Conservation (phyloP, 2,113 vertebrate species). For the Cichladusa arquata region DNA sequence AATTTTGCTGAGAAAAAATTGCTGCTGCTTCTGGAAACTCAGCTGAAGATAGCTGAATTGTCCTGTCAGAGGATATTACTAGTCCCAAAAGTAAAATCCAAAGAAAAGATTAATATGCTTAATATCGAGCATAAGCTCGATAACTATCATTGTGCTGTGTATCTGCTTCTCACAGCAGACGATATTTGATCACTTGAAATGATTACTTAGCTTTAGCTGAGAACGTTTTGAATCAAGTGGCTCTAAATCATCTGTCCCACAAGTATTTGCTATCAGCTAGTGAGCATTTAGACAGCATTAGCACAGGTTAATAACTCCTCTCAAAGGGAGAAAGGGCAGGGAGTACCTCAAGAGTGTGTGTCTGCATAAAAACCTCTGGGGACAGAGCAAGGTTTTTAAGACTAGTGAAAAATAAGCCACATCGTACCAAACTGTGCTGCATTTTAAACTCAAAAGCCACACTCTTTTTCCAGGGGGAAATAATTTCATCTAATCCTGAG, state of each 20-base stretch:
- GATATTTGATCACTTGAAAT: slow-evolving; percentile 33
- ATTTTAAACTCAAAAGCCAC: not conserved
- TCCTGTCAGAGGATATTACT: not conserved
- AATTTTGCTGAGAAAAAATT: not conserved
- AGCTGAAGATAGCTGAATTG: not conserved
- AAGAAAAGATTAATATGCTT: slow-evolving; percentile 40
- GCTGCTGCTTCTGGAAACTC: not conserved
- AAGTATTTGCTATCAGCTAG: not conserved
- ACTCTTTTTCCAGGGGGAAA: not conserved
- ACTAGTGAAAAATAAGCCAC: not conserved
- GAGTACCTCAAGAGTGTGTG: not conserved
- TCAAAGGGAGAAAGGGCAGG: not conserved
- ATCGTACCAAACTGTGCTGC: not conserved
- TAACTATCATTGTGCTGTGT: not conserved
- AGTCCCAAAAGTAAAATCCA: slow-evolving; percentile 23
- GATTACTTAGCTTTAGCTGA: slow-evolving; percentile 31
- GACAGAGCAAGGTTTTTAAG: not conserved
- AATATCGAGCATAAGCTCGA: not conserved
- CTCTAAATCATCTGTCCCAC: slow-evolving; percentile 24
- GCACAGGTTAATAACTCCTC: not conserved
- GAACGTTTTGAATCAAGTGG: slow-evolving; percentile 39
- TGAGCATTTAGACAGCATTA: slow-evolving; percentile 4
- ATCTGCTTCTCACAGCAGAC: not conserved
- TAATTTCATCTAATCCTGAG: not conserved
- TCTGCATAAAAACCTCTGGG: not conserved